Base-by-base conservation (phyloP, 2,888 invertebrate genomes). In the Osmoderma eremita region DNA sequence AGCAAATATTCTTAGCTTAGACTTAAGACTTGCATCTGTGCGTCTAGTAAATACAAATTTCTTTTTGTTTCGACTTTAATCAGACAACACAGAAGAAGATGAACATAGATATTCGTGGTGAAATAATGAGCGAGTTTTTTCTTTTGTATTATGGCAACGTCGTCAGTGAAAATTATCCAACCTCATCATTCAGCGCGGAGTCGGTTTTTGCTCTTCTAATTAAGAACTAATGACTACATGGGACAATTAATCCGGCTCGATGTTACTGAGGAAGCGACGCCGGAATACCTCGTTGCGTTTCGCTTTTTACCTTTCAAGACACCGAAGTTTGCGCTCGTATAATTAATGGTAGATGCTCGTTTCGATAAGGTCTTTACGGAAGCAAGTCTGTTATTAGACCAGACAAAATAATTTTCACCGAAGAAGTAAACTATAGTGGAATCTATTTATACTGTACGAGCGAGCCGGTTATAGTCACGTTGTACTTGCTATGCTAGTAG, bases 181-280 rank as follows among this genome's bases (percentile, higher is more conserved):
- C 15, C 50, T 20, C 30, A 13, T 50, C 50, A 24, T 50, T 50
- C 50, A 50, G 13, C 20, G 24, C 15, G n/a, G 24, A 50, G 24
- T 6, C 22, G 8, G 13, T 22, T 50, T 50, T 50, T 20, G 50
- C 50, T 5, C 24, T 50, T 50, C 50, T 24, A 50, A 50, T 50
- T 50, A 50, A 50, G 22, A 50, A 50, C 13, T 50, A 50, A 50
- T 50, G 50, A 50, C 50, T 50, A 50, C 50, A 12, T n/a, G 13
- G 30, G 24, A 50, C 50, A 50, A 50, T 50, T 50, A 50, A 50
- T 50, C 24, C 22, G 24, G 24, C 30, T 4, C 24, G 50, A 24
- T 50, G 50, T 50, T 50, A 50, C 30, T 50, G 50, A 50, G 22
- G 24, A 50, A 12, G 24, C n/a, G 24, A 24, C 20, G 24, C 24